Evolutionary conservation across 2,888 invertebrate species (phyloP).

Genomic region (Trileptium ribeirensis): DNA sequence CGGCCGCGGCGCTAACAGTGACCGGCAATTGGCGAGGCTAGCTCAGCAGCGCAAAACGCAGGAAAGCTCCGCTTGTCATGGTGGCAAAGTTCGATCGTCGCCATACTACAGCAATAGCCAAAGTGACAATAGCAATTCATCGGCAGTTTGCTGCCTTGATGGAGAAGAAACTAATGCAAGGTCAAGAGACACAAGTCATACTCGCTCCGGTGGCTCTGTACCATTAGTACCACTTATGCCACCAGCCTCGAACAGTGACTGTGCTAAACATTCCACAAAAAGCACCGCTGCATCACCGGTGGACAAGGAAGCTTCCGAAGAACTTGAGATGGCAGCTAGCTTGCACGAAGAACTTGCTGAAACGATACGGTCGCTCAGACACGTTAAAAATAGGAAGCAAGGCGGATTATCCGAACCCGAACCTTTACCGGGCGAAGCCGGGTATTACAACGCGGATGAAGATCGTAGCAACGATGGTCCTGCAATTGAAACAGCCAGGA

Average conservation of each 20-base stretch:
- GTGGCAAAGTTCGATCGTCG: neutral
- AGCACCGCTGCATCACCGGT: too few species aligned
- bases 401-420: too few species aligned
- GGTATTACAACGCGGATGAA: neutral
- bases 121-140: neutral
- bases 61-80: neutral
- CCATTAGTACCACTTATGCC: too few species aligned
- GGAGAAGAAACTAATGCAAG: neutral
- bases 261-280: too few species aligned
- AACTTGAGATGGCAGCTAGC: neutral
- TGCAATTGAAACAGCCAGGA: neutral
- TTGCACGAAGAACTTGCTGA: constrained; percentile 11
- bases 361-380: neutral
- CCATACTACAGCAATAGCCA: neutral
- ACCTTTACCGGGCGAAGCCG: too few species aligned
- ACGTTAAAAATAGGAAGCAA: neutral
- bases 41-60: too few species aligned
- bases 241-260: too few species aligned
- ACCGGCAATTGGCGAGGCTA: too few species aligned
- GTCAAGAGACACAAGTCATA: neutral
- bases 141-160: neutral
- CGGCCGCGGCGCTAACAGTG: neutral
- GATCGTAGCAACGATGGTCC: neutral
- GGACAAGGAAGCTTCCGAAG: constrained; percentile 16
- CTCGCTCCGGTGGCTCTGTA: neutral